Base-by-base conservation (phyloP, 2,888 invertebrate genomes). In the Parnassius apollo region DNA sequence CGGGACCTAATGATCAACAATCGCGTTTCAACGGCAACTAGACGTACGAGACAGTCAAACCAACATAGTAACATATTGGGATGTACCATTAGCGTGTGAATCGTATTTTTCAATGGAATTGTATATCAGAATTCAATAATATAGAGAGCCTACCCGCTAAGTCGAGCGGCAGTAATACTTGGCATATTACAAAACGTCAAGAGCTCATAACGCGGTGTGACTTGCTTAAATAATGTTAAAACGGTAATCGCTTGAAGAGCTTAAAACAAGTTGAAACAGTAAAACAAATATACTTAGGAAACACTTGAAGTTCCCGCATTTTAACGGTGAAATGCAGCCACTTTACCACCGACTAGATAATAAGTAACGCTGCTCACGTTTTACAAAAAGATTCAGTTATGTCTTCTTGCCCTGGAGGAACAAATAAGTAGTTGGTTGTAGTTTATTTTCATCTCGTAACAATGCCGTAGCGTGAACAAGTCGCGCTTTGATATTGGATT, bases 391-490 rank as follows among this genome's bases (percentile, higher is more conserved):
- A 72, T 71, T 76, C 74, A 73, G 71, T 71, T 68, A 70, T 70
- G 75, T 75, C 73, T 77, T 74, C 77, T 75, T 76, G 77, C 80
- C 79, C 75, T 69, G 73, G 71, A 81, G 82, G 79, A 85, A 84
- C 81, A 82, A 85, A 83, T 81, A 78, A 77, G 75, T 78, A 71
- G 67, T 74, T 68, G 77, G 74, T 82, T 80, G 80, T 82, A 73
- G 67, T 86, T 85, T 84, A 82, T 84, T 85, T 86, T 75, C 76
- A 80, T 77, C 73, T 68, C 73, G 73, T 78, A 85, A 88, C 85
- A 87, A 87, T 85, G 77, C 72, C 66, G 60, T 68, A 69, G 76
- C 76, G 76, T 82, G 78, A 82, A 79, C 79, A 76, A 72, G 71
- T 74, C 71, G 71, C 72, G 69, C 76, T 78, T 75, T 74, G 73